Percentiles rank a stretch among this genome's conserved stretches.
phyloP scores from a whole-genome alignment of 2,797 vertebrate species.

The Tauraco hartlaubi region DNA sequence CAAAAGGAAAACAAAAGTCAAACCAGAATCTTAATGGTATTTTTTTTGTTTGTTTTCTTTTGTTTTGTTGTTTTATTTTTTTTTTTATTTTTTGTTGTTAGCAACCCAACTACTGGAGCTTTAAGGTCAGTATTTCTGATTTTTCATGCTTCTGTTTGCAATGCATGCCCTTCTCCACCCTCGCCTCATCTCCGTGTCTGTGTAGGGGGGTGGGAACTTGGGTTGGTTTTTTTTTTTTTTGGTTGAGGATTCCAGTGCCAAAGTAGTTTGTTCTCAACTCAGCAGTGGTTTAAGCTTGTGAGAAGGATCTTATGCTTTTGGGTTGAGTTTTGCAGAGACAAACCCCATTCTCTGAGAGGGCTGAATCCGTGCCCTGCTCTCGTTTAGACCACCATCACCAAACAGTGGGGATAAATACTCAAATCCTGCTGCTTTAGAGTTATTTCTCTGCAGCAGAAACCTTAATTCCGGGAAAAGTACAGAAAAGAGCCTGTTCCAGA shows the following conservation, averaged over 20 bases:
- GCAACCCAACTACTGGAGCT: conserved; percentile 99
- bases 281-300: accelerated
- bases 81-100: conserved; percentile 77
- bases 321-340: background rate
- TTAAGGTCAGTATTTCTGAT: conserved; percentile 94
- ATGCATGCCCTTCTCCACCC: conserved; percentile 73
- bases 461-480: background rate
- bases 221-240: background rate
- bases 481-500: background rate
- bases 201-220: background rate
- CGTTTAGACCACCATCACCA: accelerated
- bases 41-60: conserved; percentile 77
- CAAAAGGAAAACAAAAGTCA: background rate
- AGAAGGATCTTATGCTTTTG: background rate
- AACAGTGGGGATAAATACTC: too few species aligned
- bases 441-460: background rate
- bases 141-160: conserved; percentile 63
- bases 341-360: background rate
- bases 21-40: conserved; percentile 66
- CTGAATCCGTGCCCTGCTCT: background rate
- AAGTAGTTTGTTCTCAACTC: background rate
- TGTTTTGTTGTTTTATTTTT: conserved; percentile 73
- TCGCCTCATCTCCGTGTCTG: background rate
- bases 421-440: background rate
- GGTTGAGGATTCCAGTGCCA: background rate